A percentile compares a stretch with the other conserved stretches of the same genome.
Evolutionary conservation across 2,113 vertebrate genomes (phyloP).

Genomic region (Sprattus sprattus): DNA sequence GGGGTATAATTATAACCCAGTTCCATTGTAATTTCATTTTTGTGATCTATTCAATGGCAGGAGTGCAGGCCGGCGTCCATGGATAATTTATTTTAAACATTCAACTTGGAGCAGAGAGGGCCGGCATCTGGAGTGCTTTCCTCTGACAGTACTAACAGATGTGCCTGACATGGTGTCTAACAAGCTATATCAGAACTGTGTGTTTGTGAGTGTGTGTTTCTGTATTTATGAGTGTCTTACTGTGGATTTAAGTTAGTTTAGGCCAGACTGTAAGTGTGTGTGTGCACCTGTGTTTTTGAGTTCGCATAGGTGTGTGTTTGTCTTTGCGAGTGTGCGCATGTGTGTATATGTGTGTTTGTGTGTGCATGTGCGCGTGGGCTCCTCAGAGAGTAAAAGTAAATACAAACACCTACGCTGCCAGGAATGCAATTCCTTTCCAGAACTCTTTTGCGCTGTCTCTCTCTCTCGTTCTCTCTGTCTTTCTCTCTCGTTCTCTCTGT

Average conservation of each 20-base stretch:
- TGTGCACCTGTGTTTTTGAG: neutral
- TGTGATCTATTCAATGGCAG: neutral
- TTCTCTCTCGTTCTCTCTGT: neutral
- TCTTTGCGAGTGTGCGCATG: neutral
- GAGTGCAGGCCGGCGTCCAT: neutral
- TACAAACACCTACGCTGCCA: neutral
- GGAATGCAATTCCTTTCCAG: neutral
- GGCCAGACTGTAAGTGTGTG: neutral
- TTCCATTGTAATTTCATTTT: neutral
- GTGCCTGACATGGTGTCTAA: neutral
- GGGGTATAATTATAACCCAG: neutral
- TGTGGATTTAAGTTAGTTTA: too few species aligned
- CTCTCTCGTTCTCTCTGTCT: neutral
- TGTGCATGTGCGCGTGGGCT: too few species aligned
- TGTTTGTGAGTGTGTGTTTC: neutral
- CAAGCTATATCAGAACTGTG: neutral
- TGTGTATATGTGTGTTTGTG: neutral
- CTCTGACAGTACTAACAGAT: neutral
- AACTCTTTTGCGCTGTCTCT: neutral
- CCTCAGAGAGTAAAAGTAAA: neutral
- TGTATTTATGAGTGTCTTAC: neutral
- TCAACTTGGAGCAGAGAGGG: neutral
- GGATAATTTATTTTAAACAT: neutral
- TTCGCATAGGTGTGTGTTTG: neutral
- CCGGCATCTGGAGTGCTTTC: neutral